phyloP scores from a whole-genome alignment of 1,140 invertebrate genomes.

The Chymomyza costata region DNA sequence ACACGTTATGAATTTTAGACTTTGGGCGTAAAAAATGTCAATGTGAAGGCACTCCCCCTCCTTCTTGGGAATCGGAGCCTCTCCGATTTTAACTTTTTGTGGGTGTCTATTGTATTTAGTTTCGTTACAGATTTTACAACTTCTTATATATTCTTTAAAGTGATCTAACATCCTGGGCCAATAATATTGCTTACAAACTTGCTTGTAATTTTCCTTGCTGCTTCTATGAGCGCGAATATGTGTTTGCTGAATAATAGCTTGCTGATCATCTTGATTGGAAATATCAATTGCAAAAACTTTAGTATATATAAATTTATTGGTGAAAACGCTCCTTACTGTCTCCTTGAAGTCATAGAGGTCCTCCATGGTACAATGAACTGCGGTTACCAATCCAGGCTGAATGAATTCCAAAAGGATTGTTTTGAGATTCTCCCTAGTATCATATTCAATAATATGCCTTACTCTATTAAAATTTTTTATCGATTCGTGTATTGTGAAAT shows the following conservation, averaged over 20 bases:
- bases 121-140: conserved; percentile 11
- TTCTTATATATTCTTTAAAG: conserved; percentile 11
- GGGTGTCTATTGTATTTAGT: conserved; percentile 10
- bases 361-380: neutral
- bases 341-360: conserved; percentile 3
- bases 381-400: conserved; percentile 1
- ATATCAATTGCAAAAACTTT: neutral
- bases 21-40: conserved; percentile 5
- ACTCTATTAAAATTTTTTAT: neutral
- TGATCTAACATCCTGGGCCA: conserved; percentile 6
- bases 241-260: conserved; percentile 1
- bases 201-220: conserved; percentile 3
- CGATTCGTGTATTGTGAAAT: neutral
- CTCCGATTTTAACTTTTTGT: conserved; percentile 11
- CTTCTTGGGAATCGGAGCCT: neutral
- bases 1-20: neutral
- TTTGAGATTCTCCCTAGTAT: too few species aligned
- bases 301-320: conserved; percentile 1
- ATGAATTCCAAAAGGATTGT: conserved; percentile 2
- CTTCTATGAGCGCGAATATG: conserved; percentile 11
- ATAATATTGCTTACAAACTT: conserved; percentile 16
- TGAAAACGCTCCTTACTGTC: conserved; percentile 5
- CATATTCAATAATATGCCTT: neutral
- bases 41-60: neutral
- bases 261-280: conserved; percentile 5